A percentile compares a stretch with the other conserved stretches of the same genome.
Conservation (phyloP, 1,140 invertebrate genomes). For the Drosophila erecta region DNA sequence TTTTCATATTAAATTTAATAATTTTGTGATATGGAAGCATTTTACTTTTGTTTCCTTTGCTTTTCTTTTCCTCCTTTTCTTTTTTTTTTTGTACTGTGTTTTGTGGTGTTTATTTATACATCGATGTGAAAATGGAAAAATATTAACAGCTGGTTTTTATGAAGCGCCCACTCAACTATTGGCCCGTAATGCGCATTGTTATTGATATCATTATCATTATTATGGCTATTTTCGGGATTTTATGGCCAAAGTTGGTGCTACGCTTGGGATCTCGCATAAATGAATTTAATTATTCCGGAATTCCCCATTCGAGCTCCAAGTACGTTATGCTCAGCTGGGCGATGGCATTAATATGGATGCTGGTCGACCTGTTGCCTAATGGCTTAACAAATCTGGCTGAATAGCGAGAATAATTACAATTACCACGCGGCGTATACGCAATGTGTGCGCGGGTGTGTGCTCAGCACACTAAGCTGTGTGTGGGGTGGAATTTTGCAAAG, state of each 20-base stretch:
- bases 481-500: conserved; percentile 17
- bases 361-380: conserved; percentile 61
- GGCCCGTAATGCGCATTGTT: conserved; percentile 60
- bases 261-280: conserved; percentile 47
- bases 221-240: conserved; percentile 66
- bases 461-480: background rate
- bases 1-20: conserved; percentile 61
- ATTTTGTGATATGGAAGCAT: conserved; percentile 28
- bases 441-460: background rate
- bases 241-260: conserved; percentile 61
- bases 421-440: conserved; percentile 61
- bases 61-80: background rate
- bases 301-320: conserved; percentile 16
- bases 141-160: conserved; percentile 74
- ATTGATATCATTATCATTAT: conserved; percentile 69
- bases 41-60: conserved; percentile 19
- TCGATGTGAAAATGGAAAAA: conserved; percentile 58
- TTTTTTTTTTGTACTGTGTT: background rate
- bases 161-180: conserved; percentile 62
- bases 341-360: conserved; percentile 47
- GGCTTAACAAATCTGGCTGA: conserved; percentile 50
- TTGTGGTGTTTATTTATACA: conserved; percentile 31
- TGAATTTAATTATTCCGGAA: conserved; percentile 74
- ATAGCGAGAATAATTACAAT: conserved; percentile 55
- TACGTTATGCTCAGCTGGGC: conserved; percentile 33